Percentiles rank a stretch among this genome's conserved stretches.
Conservation (phyloP, 2,113 vertebrate species). For the Lycocorax pyrrhopterus region DNA sequence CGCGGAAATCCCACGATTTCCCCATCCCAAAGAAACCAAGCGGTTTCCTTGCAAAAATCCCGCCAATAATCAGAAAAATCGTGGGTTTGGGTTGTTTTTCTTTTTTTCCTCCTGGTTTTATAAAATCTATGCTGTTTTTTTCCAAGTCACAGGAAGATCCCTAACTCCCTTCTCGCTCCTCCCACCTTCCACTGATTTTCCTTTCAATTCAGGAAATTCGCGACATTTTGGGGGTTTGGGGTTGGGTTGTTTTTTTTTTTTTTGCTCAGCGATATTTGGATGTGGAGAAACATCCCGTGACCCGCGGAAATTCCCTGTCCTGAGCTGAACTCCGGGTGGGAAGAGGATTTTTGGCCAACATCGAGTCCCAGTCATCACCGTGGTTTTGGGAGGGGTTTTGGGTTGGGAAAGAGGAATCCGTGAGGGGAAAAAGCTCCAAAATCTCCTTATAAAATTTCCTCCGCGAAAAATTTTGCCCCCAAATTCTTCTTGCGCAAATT, state of each 20-base stretch:
- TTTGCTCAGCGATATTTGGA: no score
- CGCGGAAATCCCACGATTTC: background rate
- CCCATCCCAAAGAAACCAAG: background rate
- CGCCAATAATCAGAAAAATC: background rate
- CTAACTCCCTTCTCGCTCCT: no score
- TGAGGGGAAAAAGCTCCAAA: background rate
- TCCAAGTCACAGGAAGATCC: background rate
- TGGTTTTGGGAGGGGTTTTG: background rate
- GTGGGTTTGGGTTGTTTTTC: fast-evolving
- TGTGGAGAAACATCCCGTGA: background rate
- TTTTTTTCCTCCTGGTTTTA: background rate
- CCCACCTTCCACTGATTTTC: background rate
- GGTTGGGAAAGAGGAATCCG: background rate
- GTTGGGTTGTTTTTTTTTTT: background rate
- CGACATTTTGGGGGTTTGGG: background rate
- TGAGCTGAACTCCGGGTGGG: background rate
- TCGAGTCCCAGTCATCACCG: background rate
- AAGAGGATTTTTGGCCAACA: background rate
- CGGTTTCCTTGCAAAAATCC: background rate
- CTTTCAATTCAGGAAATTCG: background rate
- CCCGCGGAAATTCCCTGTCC: background rate
- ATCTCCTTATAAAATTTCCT: fast-evolving
- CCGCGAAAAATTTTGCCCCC: fast-evolving
- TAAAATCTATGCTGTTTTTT: background rate
- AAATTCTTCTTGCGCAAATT: fast-evolving